Percentiles rank a stretch among this genome's conserved stretches.
phyloP scores from a whole-genome alignment of 1,140 invertebrate genomes.

The Choristoneura fumiferana region DNA sequence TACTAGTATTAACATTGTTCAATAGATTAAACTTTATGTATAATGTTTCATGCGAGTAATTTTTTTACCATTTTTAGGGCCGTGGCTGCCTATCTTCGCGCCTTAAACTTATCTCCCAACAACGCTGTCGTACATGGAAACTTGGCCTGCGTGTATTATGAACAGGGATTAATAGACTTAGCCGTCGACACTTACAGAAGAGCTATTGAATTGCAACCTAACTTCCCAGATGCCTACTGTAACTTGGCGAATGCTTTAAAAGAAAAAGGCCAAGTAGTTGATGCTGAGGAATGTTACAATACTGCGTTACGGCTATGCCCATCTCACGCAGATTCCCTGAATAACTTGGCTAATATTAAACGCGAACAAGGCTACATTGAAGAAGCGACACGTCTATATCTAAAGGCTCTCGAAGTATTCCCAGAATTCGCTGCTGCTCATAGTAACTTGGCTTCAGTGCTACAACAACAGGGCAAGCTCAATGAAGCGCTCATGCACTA shows the following conservation, averaged over 20 bases:
- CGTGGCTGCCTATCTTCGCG: constrained; percentile 97
- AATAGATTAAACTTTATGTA: background rate
- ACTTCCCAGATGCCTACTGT: constrained; percentile 99
- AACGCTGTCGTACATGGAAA: constrained; percentile 99
- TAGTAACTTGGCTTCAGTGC: constrained; percentile 97
- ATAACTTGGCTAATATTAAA: constrained; percentile 97
- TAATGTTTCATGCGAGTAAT: too few species aligned
- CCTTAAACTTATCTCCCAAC: constrained; percentile 96
- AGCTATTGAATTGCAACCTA: constrained; percentile 98
- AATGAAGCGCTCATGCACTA: constrained; percentile 99
- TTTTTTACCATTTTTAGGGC: constrained; percentile 82
- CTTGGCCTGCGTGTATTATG: constrained; percentile 99
- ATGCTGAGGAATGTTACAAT: constrained; percentile 99
- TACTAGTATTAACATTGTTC: too few species aligned
- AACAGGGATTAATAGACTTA: constrained; percentile 98
- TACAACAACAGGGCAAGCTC: constrained; percentile 98
- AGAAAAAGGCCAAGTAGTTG: constrained; percentile 96
- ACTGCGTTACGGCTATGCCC: constrained; percentile 96
- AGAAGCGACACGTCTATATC: constrained; percentile 96
- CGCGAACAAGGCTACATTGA: constrained; percentile 95
- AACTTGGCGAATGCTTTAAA: constrained; percentile 99
- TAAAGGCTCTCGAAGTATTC: constrained; percentile 95
- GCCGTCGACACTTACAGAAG: constrained; percentile 98
- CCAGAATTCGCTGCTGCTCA: constrained; percentile 99
- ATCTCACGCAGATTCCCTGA: constrained; percentile 98